phyloP scores from a whole-genome alignment of 2,113 vertebrate species.

The Merops nubicus region DNA sequence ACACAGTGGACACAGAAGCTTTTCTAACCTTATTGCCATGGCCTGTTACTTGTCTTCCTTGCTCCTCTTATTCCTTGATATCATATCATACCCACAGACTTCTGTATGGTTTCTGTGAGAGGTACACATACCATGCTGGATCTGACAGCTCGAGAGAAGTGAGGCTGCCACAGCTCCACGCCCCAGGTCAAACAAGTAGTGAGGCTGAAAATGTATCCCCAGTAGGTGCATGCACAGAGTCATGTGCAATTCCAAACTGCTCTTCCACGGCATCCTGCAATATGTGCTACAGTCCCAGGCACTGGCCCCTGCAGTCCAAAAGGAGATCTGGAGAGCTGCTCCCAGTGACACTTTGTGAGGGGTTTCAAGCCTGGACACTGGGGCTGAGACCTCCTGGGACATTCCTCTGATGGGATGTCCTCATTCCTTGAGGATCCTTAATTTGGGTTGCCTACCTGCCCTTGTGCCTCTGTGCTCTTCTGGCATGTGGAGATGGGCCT shows the following conservation, averaged over 20 bases:
- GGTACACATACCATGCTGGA: background rate
- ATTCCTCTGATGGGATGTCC: background rate
- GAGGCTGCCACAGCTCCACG: background rate
- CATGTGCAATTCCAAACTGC: background rate
- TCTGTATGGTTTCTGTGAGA: background rate
- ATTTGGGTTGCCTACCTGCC: background rate
- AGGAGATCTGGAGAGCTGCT: background rate
- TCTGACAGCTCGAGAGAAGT: background rate
- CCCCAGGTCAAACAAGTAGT: background rate
- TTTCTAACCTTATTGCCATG: background rate
- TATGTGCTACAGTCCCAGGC: background rate
- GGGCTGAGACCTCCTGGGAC: background rate
- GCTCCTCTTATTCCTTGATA: background rate
- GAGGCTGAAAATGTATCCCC: background rate
- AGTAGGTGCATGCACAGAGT: background rate
- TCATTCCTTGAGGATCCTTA: background rate
- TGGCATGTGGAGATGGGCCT: background rate
- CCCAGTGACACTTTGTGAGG: fast-evolving
- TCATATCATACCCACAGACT: background rate
- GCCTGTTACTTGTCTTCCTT: background rate
- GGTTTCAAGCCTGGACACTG: background rate
- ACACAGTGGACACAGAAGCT: background rate
- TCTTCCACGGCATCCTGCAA: background rate
- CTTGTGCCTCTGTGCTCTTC: background rate
- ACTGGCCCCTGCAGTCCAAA: background rate